Percentiles rank a stretch among this genome's conserved stretches.
These are phyloP conservation scores for Pterobdella sp. DNA, from an alignment of 2,888 invertebrate species.

Conservation along the genomic window DNA sequence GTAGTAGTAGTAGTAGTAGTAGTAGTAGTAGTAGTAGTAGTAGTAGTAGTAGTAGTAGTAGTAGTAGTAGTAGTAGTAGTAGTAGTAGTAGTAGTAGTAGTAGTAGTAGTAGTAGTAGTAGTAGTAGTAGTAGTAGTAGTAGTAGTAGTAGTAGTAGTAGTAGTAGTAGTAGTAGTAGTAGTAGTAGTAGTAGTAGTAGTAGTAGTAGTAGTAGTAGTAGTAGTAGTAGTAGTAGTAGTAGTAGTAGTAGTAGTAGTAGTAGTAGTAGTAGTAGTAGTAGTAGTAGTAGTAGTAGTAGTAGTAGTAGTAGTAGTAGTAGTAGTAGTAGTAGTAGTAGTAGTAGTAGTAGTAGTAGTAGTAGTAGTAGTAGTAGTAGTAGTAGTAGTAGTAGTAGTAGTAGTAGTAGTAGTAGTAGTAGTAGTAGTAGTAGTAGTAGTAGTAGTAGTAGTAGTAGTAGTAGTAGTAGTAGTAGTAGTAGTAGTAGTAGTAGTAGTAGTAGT, in stretches of 20 bases:
- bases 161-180: slow-evolving; percentile 8
- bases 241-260: slow-evolving; percentile 8
- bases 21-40: slow-evolving; percentile 8
- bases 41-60: slow-evolving; percentile 8
- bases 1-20: slow-evolving; percentile 8
- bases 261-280: slow-evolving; percentile 8
- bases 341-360: slow-evolving; percentile 8
- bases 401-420: slow-evolving; percentile 8
- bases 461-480: slow-evolving; percentile 8
- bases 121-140: slow-evolving; percentile 8
- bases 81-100: slow-evolving; percentile 8
- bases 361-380: slow-evolving; percentile 8
- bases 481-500: slow-evolving; percentile 8
- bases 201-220: slow-evolving; percentile 8
- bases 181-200: slow-evolving; percentile 8
- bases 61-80: slow-evolving; percentile 8
- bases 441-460: slow-evolving; percentile 8
- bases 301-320: slow-evolving; percentile 8
- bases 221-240: slow-evolving; percentile 8
- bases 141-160: slow-evolving; percentile 8
- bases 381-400: slow-evolving; percentile 8
- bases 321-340: slow-evolving; percentile 8
- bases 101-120: slow-evolving; percentile 8
- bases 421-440: slow-evolving; percentile 8
- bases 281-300: slow-evolving; percentile 8